Percentiles rank a stretch among this genome's conserved stretches.
phyloP scores from a whole-genome alignment of 2,888 invertebrate genomes.

The Thera obeliscata region DNA sequence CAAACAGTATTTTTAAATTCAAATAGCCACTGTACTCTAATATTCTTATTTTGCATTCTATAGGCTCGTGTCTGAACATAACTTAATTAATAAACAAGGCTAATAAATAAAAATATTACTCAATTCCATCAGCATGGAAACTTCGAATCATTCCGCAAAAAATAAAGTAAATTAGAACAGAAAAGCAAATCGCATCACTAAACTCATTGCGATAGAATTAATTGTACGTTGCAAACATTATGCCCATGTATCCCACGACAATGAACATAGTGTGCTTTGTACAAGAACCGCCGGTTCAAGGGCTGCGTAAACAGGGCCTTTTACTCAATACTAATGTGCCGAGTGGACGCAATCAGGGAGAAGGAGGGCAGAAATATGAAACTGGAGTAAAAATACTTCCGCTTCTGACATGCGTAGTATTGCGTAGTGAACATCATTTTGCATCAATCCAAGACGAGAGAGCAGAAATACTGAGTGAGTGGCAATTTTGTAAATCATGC shows the following conservation, averaged over 20 bases:
- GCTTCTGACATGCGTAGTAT: no score
- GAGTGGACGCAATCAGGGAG: conserved; percentile 21
- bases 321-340: conserved; percentile 29
- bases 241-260: conserved; percentile 35
- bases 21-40: no score
- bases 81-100: no score
- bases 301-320: conserved; percentile 36
- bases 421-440: no score
- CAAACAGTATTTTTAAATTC: no score
- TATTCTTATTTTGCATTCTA: no score
- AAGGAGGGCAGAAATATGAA: background rate
- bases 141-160: background rate
- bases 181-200: conserved; percentile 21
- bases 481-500: no score
- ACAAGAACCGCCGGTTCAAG: conserved; percentile 33
- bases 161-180: conserved; percentile 9
- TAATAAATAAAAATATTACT: no score
- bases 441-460: no score
- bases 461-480: no score
- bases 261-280: conserved; percentile 33
- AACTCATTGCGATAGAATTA: conserved; percentile 31
- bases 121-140: background rate
- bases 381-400: background rate
- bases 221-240: conserved; percentile 31
- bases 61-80: no score